Percentiles rank a stretch among this genome's conserved stretches.
These are phyloP conservation scores for Engraulis encrasicolus DNA, from an alignment of 2,113 vertebrate species.

Conservation along the genomic window DNA sequence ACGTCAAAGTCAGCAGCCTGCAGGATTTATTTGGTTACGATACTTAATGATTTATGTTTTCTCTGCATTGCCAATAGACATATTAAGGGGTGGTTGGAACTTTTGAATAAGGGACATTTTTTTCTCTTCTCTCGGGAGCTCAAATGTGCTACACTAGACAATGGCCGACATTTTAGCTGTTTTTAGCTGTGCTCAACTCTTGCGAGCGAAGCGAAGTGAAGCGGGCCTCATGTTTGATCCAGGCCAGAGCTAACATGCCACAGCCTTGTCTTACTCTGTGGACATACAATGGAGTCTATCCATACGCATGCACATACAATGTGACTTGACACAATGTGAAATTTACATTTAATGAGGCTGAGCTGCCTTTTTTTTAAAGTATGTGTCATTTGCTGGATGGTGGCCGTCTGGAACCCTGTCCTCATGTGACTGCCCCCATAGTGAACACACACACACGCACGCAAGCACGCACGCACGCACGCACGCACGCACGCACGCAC, in stretches of 20 bases:
- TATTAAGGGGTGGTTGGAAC: constrained; percentile 69
- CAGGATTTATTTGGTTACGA: constrained; percentile 71
- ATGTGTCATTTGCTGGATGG: constrained; percentile 7
- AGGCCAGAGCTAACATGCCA: constrained; percentile 52
- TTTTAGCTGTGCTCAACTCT: constrained; percentile 59
- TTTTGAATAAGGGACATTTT: constrained; percentile 64
- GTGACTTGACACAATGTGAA: constrained; percentile 21
- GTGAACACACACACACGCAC: too few relatives aligned
- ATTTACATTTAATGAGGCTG: constrained; percentile 17
- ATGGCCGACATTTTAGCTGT: constrained; percentile 61
- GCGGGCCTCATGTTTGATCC: constrained; percentile 60
- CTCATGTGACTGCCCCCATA: neutral
- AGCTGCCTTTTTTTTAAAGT: neutral
- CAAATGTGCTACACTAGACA: constrained; percentile 52
- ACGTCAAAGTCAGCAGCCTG: constrained; percentile 63
- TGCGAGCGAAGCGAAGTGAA: too few relatives aligned
- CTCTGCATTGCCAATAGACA: constrained; percentile 62
- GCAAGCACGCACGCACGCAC: too few relatives aligned
- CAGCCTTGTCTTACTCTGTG: constrained; percentile 51
- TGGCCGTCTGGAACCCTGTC: neutral
- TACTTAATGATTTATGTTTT: constrained; percentile 71
- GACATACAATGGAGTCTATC: neutral
- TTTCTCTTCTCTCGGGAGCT: constrained; percentile 35
- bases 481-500: too few relatives aligned
- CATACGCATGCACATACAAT: neutral